These are phyloP conservation scores for Bombylius major DNA, from an alignment of 2,888 invertebrate genomes.

Conservation along the genomic window DNA sequence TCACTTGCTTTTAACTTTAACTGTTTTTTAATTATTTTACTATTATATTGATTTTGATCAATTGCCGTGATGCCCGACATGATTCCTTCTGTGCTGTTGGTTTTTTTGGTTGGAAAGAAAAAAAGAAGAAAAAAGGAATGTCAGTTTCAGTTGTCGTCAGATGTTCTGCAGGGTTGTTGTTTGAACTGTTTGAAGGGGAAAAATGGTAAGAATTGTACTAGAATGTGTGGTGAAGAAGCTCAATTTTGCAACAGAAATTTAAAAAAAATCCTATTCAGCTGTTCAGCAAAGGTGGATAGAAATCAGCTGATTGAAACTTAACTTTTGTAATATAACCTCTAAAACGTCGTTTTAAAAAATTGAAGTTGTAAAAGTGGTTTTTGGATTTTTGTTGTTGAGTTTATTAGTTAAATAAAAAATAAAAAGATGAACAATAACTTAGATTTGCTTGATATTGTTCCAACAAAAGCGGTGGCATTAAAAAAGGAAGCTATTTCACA, in stretches of 20 bases:
- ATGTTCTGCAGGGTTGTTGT: no score
- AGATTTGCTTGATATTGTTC: slow-evolving; percentile 24
- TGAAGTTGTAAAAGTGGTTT: no score
- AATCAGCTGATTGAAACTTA: no score
- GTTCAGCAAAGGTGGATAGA: no score
- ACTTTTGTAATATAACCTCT: no score
- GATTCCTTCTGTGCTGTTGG: slow-evolving; percentile 4
- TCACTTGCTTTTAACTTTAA: slow-evolving; percentile 57
- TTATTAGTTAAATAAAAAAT: no score
- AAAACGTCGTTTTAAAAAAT: no score
- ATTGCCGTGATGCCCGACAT: slow-evolving; percentile 6
- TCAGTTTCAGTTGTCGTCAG: not conserved
- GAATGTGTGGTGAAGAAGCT: no score
- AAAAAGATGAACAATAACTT: not conserved
- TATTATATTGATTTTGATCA: slow-evolving; percentile 10
- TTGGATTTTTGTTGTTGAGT: no score
- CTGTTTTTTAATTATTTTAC: slow-evolving; percentile 50
- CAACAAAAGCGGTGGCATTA: slow-evolving; percentile 31
- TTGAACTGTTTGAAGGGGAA: not conserved
- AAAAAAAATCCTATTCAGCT: no score
- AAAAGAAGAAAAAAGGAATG: not conserved
- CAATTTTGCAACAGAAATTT: no score
- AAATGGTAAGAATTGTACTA: no score
- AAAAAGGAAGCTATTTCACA: slow-evolving; percentile 17
- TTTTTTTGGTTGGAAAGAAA: not conserved